A percentile compares a stretch with the other conserved stretches of the same genome.
Evolutionary conservation across 2,113 vertebrate species (phyloP).

Genomic region (Cariama cristata): DNA sequence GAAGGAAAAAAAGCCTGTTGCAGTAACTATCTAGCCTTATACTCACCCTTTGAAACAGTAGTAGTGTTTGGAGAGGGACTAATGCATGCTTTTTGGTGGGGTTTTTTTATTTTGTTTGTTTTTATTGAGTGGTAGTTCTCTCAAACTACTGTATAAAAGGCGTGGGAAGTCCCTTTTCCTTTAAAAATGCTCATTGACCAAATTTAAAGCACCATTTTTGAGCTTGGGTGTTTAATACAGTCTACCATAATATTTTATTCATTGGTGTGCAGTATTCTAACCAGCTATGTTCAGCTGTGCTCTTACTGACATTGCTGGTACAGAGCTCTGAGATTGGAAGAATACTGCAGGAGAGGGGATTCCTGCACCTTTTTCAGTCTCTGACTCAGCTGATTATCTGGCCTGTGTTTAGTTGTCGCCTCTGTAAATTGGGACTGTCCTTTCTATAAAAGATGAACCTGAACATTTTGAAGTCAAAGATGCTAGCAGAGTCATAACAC

Average conservation of each 20-base stretch:
- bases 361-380: background rate
- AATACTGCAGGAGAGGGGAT: background rate
- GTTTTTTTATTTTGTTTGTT: background rate
- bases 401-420: background rate
- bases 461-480: background rate
- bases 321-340: rapidly evolving
- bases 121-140: background rate
- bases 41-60: background rate
- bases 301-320: rapidly evolving
- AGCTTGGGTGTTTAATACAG: background rate
- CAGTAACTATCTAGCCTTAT: background rate
- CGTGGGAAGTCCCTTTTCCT: background rate
- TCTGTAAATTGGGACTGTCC: background rate
- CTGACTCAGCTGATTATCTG: background rate
- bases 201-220: background rate
- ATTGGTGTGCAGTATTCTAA: background rate
- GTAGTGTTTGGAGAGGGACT: background rate
- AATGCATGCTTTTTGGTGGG: no score
- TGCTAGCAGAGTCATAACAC: background rate
- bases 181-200: background rate
- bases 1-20: background rate
- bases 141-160: rapidly evolving
- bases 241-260: background rate
- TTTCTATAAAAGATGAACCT: background rate
- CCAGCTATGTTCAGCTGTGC: background rate